Base-by-base conservation (phyloP, 23 tunicate genomes). In the Ciona savignyi region DNA sequence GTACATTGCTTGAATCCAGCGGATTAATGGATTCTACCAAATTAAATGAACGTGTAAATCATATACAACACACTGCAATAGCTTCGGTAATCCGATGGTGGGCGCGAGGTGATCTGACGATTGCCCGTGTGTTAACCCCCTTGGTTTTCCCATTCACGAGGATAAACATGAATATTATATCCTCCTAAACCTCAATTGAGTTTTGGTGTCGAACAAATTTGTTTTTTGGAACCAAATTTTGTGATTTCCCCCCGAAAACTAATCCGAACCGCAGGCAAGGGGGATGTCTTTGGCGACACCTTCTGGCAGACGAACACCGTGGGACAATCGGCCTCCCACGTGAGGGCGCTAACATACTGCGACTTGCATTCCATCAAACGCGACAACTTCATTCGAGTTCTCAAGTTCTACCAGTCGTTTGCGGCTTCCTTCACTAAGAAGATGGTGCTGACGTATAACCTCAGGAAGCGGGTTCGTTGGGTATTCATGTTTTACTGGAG, bases 231-330 rank as follows among this genome's bases (percentile, higher is more conserved):
- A n/a, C n/a, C n/a, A n/a, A n/a, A n/a, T n/a, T n/a, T n/a, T n/a
- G n/a, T n/a, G n/a, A n/a, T n/a, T n/a, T n/a, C n/a, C n/a, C n/a
- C n/a, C n/a, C n/a, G n/a, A n/a, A n/a, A n/a, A n/a, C n/a, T n/a
- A n/a, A n/a, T n/a, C n/a, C n/a, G n/a, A n/a, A n/a, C n/a, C n/a
- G n/a, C n/a, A 91, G 97, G 96, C 51, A 95, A 95, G 65, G 99
- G 99, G 4, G 99, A 95, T 60, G 96, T 89, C 11, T 95, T 95
- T 80, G 99, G 99, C 33, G 96, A 95, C 75, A 51, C 76, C 6
- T 76, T 84, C 80, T 89, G 91, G 88, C 69, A 67, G 23, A 62
- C 74, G 62, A 60, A 86, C 66, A 75, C 69, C 2, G 34, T 79
- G 21, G 90, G 83, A 31, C 86, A 80, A 4, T 95, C 99, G n/a